Percentiles rank a stretch among this genome's conserved stretches.
Conservation (phyloP, 2,113 vertebrate species). For the Atherinomorus stipes region DNA sequence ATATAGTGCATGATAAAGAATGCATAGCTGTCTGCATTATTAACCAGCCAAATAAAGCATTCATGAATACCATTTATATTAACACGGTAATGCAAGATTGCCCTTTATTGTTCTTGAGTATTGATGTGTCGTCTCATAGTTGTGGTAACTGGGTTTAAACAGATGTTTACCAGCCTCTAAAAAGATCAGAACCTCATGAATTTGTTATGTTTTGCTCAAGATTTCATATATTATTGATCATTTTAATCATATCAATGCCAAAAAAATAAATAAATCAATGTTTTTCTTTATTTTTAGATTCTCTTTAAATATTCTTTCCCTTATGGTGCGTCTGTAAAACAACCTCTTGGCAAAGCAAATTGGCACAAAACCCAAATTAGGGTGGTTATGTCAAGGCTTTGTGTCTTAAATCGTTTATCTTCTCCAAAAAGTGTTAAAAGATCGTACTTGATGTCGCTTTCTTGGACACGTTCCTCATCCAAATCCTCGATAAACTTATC, state of each 20-base stretch:
- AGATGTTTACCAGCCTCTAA: conserved; percentile 33
- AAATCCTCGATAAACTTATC: conserved; percentile 99
- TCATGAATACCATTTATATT: conserved; percentile 44
- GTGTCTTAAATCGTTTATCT: not conserved
- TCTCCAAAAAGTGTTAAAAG: not conserved
- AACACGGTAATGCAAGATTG: conserved; percentile 2
- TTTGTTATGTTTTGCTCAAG: conserved; percentile 14
- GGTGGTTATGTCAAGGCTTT: not conserved
- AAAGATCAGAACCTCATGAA: conserved; percentile 30
- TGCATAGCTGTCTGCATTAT: conserved; percentile 65
- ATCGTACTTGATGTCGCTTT: conserved; percentile 95
- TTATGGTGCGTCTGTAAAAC: too few species aligned
- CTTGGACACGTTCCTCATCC: conserved; percentile 93
- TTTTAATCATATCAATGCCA: not conserved
- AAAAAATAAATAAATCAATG: not conserved
- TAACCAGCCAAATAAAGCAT: conserved; percentile 54
- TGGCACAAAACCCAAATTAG: too few species aligned
- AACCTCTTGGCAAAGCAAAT: too few species aligned
- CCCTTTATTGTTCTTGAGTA: conserved; percentile 21
- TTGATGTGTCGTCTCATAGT: conserved; percentile 24
- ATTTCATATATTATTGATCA: not conserved
- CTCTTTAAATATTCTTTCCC: too few species aligned
- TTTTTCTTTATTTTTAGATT: too few species aligned
- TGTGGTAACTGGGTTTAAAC: conserved; percentile 46
- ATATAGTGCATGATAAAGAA: conserved; percentile 59